These are phyloP conservation scores for Melanotaenia boesemani DNA, from an alignment of 2,797 vertebrate genomes.

Conservation along the genomic window DNA sequence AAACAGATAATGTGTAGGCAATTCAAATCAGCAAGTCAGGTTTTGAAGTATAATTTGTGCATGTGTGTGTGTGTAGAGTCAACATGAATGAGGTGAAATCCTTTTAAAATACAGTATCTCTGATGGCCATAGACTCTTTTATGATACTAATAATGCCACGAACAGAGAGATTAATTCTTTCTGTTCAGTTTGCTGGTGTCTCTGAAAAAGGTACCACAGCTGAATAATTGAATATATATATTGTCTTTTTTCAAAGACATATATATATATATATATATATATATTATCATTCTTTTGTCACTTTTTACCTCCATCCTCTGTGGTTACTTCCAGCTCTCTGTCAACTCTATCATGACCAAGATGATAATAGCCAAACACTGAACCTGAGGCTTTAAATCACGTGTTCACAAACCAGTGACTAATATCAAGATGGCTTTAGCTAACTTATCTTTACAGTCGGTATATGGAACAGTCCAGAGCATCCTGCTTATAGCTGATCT, in stretches of 20 bases:
- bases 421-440: background rate
- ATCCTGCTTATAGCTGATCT: background rate
- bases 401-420: background rate
- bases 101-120: no score
- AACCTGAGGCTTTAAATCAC: background rate
- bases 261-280: background rate
- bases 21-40: no score
- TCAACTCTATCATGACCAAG: background rate
- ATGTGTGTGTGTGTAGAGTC: no score
- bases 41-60: no score
- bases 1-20: no score
- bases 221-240: background rate
- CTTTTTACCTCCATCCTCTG: background rate
- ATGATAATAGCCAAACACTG: background rate
- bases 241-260: background rate
- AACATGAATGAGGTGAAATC: no score
- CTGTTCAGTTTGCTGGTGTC: background rate
- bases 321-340: background rate
- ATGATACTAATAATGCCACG: background rate
- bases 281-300: background rate
- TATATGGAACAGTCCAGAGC: background rate
- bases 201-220: background rate
- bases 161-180: background rate
- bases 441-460: background rate
- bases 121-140: no score